phyloP scores from a whole-genome alignment of 2,113 vertebrate species.

The Cochlearius cochlearius region DNA sequence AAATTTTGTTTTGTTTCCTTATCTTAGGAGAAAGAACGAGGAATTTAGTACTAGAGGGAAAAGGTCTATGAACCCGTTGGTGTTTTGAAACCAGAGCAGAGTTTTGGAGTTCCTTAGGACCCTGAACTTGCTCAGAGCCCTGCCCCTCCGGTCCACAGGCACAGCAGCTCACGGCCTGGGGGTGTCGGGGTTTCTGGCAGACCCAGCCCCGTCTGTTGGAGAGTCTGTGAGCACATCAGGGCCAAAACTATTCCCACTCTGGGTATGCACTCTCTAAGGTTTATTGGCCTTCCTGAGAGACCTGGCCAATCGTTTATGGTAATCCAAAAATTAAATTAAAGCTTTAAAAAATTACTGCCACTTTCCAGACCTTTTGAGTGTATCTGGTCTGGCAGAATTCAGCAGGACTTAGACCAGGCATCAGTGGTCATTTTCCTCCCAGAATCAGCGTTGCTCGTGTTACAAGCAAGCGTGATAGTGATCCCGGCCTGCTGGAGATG shows the following conservation, averaged over 20 bases:
- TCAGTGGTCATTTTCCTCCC: background rate
- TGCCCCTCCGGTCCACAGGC: accelerated
- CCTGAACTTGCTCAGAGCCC: background rate
- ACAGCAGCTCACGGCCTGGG: background rate
- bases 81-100: background rate
- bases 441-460: background rate
- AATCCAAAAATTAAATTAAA: background rate
- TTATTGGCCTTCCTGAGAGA: background rate
- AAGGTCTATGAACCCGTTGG: background rate
- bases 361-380: background rate
- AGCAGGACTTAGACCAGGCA: background rate
- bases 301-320: background rate
- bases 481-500: background rate
- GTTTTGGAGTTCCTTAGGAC: background rate
- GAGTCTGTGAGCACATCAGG: background rate
- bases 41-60: background rate
- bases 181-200: background rate
- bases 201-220: background rate
- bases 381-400: background rate
- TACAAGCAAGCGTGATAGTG: background rate
- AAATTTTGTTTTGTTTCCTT: background rate
- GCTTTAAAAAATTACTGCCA: background rate
- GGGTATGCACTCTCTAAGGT: background rate
- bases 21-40: background rate
- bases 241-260: background rate